Conservation (phyloP, 2,113 vertebrate species). For the Synchiropus splendidus region DNA sequence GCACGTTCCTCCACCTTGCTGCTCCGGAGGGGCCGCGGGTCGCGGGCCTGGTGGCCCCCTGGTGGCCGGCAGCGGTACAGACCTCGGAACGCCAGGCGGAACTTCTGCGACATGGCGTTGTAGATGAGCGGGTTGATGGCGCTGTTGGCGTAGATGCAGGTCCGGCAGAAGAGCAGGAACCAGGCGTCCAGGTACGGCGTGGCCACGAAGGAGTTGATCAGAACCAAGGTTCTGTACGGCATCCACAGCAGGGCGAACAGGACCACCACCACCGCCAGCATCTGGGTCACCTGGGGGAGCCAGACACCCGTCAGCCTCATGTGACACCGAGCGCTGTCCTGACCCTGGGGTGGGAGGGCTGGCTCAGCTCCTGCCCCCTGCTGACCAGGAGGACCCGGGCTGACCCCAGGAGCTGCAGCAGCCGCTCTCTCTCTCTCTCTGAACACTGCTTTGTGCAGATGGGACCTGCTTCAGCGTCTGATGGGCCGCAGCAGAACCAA, state of each 20-base stretch:
- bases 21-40: conserved; percentile 26
- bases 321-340: too few species aligned
- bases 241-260: conserved; percentile 73
- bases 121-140: conserved; percentile 74
- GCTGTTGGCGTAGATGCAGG: conserved; percentile 72
- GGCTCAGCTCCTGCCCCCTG: too few species aligned
- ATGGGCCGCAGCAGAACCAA: too few species aligned
- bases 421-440: too few species aligned
- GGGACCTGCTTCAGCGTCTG: too few species aligned
- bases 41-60: conserved; percentile 28
- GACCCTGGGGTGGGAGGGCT: too few species aligned
- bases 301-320: too few species aligned
- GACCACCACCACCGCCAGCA: conserved; percentile 69
- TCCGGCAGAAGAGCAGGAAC: conserved; percentile 72
- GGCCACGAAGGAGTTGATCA: conserved; percentile 71
- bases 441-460: too few species aligned
- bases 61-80: conserved; percentile 60
- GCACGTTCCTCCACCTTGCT: too few species aligned
- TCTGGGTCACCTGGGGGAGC: conserved; percentile 67
- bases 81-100: conserved; percentile 60
- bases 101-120: conserved; percentile 76
- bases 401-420: too few species aligned
- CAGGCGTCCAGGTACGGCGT: conserved; percentile 66
- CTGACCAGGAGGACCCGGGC: too few species aligned
- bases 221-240: conserved; percentile 69